Conservation (phyloP, 2,113 vertebrate genomes). For the Brachyhypopomus gauderio region DNA sequence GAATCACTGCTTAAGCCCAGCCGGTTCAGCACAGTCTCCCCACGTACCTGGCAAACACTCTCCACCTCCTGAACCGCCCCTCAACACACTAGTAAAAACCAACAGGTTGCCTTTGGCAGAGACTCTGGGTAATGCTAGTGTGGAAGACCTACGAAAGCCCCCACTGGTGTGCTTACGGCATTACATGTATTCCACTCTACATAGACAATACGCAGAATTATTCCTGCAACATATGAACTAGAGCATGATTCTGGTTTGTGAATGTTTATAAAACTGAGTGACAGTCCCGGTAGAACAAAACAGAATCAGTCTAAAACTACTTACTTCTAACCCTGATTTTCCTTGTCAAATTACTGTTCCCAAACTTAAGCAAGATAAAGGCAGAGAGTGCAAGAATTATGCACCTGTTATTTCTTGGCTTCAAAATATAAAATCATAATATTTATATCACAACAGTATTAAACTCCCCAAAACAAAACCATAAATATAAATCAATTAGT, state of each 20-base stretch:
- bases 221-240: slow-evolving; percentile 9
- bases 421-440: slow-evolving; percentile 73
- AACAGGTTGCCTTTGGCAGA: slow-evolving; percentile 3
- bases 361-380: slow-evolving; percentile 62
- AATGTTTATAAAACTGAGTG: neutral
- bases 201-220: slow-evolving; percentile 20
- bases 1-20: slow-evolving; percentile 7
- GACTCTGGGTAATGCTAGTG: slow-evolving; percentile 5
- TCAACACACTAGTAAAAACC: neutral
- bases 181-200: neutral
- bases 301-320: slow-evolving; percentile 48
- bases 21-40: neutral
- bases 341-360: slow-evolving; percentile 55
- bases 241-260: slow-evolving; percentile 10
- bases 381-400: slow-evolving; percentile 59
- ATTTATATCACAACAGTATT: slow-evolving; percentile 73
- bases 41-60: slow-evolving; percentile 21
- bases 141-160: too few species aligned
- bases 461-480: slow-evolving; percentile 68
- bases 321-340: slow-evolving; percentile 60
- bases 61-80: neutral
- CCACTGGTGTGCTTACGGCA: neutral
- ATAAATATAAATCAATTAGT: slow-evolving; percentile 79
- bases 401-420: slow-evolving; percentile 73
- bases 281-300: slow-evolving; percentile 37